Percentiles rank a stretch among this genome's conserved stretches.
These are phyloP conservation scores for Clavelina lepadiformis DNA, from an alignment of 23 tunicate genomes.

Conservation along the genomic window DNA sequence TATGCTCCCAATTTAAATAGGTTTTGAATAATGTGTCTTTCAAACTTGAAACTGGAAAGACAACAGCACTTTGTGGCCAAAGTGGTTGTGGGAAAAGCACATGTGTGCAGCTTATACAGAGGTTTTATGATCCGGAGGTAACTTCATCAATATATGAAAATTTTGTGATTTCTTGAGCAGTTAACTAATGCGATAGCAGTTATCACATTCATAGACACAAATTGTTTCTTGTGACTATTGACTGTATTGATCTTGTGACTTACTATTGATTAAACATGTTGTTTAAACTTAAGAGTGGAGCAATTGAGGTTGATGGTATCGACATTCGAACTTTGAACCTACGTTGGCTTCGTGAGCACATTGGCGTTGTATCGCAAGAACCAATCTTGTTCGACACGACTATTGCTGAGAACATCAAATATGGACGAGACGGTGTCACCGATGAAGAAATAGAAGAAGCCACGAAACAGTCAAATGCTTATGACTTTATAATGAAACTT, in stretches of 20 bases:
- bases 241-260: not conserved
- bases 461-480: constrained; percentile 85
- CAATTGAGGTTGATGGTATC: constrained; percentile 49
- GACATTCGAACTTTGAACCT: constrained; percentile 87
- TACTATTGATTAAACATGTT: not conserved
- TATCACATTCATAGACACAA: no score
- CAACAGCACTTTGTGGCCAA: constrained; percentile 91
- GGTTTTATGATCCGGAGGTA: constrained; percentile 91
- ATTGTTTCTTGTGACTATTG: no score
- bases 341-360: constrained; percentile 71
- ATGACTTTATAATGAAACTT: constrained; percentile 79
- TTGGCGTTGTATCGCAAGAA: constrained; percentile 96
- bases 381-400: constrained; percentile 95
- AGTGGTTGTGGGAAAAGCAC: constrained; percentile 95
- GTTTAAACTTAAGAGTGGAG: constrained; percentile 41
- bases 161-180: no score
- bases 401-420: constrained; percentile 82
- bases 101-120: constrained; percentile 76
- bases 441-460: constrained; percentile 75
- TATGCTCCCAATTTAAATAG: no score
- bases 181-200: no score
- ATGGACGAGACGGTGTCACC: constrained; percentile 72
- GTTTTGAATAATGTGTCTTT: constrained; percentile 64
- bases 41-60: constrained; percentile 73
- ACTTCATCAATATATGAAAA: not conserved